Evolutionary conservation across 64 coral and sea anemone genomes (phyloP).

Genomic region (Anthopleura sola): DNA sequence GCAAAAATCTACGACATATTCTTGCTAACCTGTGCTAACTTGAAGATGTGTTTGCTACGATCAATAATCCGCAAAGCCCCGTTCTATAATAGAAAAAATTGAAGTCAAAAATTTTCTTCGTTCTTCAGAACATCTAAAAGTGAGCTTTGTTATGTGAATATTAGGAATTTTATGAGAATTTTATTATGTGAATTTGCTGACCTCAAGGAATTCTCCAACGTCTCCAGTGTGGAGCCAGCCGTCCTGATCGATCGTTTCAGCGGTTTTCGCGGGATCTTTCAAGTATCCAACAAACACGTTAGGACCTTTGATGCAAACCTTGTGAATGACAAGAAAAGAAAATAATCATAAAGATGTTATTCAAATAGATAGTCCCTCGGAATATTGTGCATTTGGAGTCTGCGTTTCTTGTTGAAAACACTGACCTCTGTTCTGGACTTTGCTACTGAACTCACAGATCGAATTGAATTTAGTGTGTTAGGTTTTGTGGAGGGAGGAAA

Average conservation of each 20-base stretch:
- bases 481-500: too few species aligned
- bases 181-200: too few species aligned
- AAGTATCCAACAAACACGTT: constrained; percentile 83
- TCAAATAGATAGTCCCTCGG: too few species aligned
- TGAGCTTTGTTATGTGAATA: neutral
- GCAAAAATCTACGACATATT: too few species aligned
- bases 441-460: too few species aligned
- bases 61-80: constrained; percentile 91
- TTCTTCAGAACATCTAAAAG: neutral
- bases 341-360: too few species aligned
- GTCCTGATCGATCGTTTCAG: constrained; percentile 84
- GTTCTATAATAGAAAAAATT: constrained; percentile 54
- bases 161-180: too few species aligned
- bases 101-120: neutral
- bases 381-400: too few species aligned
- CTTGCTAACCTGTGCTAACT: constrained; percentile 72
- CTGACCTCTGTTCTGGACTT: too few species aligned
- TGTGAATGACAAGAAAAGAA: neutral
- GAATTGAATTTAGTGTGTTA: too few species aligned
- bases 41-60: constrained; percentile 92
- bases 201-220: constrained; percentile 79
- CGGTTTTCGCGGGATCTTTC: constrained; percentile 76
- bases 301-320: constrained; percentile 86
- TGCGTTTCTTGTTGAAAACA: too few species aligned
- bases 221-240: constrained; percentile 98